phyloP scores from a whole-genome alignment of 2,888 invertebrate genomes.

The Thereva nobilitata region DNA sequence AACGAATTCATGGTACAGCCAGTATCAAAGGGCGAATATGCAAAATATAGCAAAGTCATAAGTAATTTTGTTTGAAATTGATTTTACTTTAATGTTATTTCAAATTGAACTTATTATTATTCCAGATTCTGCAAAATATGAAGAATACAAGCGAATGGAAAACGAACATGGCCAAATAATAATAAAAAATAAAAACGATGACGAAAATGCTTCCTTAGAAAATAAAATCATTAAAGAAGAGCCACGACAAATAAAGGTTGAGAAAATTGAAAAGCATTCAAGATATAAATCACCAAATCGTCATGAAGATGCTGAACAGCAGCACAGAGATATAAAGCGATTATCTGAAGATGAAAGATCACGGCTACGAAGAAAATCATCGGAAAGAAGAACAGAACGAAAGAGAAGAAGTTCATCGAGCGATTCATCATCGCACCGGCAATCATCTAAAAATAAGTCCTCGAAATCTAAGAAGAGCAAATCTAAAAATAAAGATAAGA shows the following conservation, averaged over 20 bases:
- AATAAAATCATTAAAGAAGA: neutral
- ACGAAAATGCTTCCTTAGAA: conserved; percentile 24
- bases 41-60: conserved; percentile 80
- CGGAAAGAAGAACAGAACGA: conserved; percentile 18
- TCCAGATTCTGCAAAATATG: conserved; percentile 72
- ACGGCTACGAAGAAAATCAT: conserved; percentile 1
- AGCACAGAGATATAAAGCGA: conserved; percentile 11
- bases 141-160: conserved; percentile 67
- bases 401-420: conserved; percentile 34
- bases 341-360: conserved; percentile 40
- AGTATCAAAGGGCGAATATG: conserved; percentile 79
- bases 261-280: no score
- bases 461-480: conserved; percentile 45
- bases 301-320: neutral
- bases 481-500: conserved; percentile 47
- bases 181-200: conserved; percentile 44
- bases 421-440: neutral
- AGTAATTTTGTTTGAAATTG: conserved; percentile 63
- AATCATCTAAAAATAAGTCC: conserved; percentile 44
- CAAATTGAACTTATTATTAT: conserved; percentile 43
- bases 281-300: no score
- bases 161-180: conserved; percentile 52
- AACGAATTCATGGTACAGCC: conserved; percentile 79
- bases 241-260: neutral
- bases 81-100: conserved; percentile 1